A percentile compares a stretch with the other conserved stretches of the same genome.
Evolutionary conservation across 2,113 vertebrate species (phyloP).

Genomic region (Heptranchias perlo): DNA sequence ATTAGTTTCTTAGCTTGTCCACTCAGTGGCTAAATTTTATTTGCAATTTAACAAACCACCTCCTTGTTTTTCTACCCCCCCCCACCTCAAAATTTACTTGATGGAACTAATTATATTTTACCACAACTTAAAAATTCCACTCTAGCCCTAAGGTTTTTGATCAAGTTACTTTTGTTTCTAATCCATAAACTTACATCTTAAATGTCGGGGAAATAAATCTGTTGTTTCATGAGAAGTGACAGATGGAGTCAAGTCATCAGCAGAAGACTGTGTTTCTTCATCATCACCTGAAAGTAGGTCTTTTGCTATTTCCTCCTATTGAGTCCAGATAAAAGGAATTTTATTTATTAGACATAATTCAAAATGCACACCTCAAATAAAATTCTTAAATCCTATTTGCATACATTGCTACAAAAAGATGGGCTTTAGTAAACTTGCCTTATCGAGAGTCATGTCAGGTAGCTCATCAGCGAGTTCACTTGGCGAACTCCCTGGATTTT

Average conservation of each 20-base stretch:
- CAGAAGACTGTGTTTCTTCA: conserved; percentile 97
- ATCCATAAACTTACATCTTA: conserved; percentile 74
- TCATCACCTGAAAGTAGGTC: conserved; percentile 95
- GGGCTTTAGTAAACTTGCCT: conserved; percentile 59
- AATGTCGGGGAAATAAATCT: conserved; percentile 90
- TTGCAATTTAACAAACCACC: not conserved
- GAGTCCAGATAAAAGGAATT: conserved; percentile 30
- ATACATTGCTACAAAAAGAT: conserved; percentile 40
- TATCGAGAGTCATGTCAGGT: conserved; percentile 97
- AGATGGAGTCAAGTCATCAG: conserved; percentile 93
- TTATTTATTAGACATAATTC: not conserved
- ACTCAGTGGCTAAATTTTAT: not conserved
- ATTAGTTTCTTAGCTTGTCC: not conserved
- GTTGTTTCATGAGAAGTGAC: conserved; percentile 93
- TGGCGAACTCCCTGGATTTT: conserved; percentile 86
- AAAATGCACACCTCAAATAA: not conserved
- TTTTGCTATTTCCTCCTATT: conserved; percentile 95
- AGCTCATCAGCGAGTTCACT: conserved; percentile 91
- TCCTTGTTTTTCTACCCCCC: not conserved
- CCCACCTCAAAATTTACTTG: not conserved
- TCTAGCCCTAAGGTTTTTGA: not conserved
- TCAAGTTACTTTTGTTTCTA: not conserved
- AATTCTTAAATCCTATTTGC: not conserved
- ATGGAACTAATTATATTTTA: not conserved
- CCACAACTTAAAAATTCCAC: not conserved